Conservation (phyloP, 1,140 invertebrate genomes). For the Calycopis cecrops region DNA sequence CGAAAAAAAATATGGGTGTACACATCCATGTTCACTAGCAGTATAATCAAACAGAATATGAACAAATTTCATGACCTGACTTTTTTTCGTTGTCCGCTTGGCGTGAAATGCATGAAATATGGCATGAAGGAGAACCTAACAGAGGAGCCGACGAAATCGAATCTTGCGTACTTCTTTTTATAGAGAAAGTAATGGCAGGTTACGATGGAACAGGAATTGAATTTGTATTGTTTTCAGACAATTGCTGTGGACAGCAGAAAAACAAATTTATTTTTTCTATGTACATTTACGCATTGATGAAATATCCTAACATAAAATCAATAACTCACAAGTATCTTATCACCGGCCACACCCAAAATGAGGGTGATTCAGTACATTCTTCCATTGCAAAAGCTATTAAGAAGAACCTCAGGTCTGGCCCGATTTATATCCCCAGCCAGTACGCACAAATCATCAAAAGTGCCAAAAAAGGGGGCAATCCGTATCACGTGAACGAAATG, state of each 20-base stretch:
- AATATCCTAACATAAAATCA: slow-evolving; percentile 20
- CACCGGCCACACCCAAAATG: slow-evolving; percentile 23
- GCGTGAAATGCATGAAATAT: too few relatives aligned
- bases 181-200: slow-evolving; percentile 17
- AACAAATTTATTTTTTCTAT: slow-evolving; percentile 32
- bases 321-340: slow-evolving; percentile 25
- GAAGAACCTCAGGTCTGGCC: slow-evolving; percentile 24
- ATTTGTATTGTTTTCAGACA: slow-evolving; percentile 42
- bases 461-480: slow-evolving; percentile 36
- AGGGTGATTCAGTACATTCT: slow-evolving; percentile 23
- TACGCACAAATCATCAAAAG: slow-evolving; percentile 31
- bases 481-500: slow-evolving; percentile 33
- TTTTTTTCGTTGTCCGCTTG: too few relatives aligned
- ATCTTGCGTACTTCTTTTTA: slow-evolving; percentile 25
- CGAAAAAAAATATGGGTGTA: too few relatives aligned
- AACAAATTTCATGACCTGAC: too few relatives aligned
- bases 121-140: slow-evolving; percentile 33
- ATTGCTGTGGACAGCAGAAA: slow-evolving; percentile 41
- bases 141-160: slow-evolving; percentile 32
- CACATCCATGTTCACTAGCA: too few relatives aligned
- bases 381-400: slow-evolving; percentile 24
- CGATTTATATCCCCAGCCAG: slow-evolving; percentile 32
- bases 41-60: too few relatives aligned
- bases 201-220: slow-evolving; percentile 17
- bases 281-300: slow-evolving; percentile 29